These are phyloP conservation scores for Chionomys nivalis DNA, from an alignment of 2,113 vertebrate species.

Conservation along the genomic window DNA sequence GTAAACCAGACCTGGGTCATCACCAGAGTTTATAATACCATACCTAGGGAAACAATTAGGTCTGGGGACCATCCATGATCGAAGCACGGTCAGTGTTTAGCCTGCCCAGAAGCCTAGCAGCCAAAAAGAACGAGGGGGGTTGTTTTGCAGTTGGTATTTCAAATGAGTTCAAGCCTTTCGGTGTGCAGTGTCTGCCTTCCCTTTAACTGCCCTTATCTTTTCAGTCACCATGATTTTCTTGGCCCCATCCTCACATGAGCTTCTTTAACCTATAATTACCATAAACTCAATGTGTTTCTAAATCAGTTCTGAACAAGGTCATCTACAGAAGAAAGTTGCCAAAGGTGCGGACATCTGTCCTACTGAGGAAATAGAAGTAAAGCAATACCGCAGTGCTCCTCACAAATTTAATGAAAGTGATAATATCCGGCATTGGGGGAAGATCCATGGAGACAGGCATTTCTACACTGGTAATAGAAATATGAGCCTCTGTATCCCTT, in stretches of 20 bases:
- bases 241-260: neutral
- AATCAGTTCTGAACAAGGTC: constrained; percentile 21
- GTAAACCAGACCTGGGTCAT: neutral
- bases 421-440: neutral
- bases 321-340: constrained; percentile 29
- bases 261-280: neutral
- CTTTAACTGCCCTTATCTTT: neutral
- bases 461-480: neutral
- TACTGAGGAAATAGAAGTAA: constrained; percentile 16
- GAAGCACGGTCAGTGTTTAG: neutral
- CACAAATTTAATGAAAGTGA: neutral
- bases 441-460: neutral
- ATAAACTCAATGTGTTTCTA: neutral
- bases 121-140: neutral
- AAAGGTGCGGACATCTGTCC: constrained; percentile 3
- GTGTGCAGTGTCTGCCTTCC: neutral
- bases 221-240: neutral
- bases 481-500: constrained; percentile 32
- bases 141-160: neutral
- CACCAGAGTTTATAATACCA: neutral
- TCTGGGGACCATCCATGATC: neutral
- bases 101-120: neutral
- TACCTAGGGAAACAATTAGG: neutral
- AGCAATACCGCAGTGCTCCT: neutral
- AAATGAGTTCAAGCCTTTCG: neutral